phyloP scores from a whole-genome alignment of 2,797 vertebrate genomes.

The Phoeniculus purpureus region DNA sequence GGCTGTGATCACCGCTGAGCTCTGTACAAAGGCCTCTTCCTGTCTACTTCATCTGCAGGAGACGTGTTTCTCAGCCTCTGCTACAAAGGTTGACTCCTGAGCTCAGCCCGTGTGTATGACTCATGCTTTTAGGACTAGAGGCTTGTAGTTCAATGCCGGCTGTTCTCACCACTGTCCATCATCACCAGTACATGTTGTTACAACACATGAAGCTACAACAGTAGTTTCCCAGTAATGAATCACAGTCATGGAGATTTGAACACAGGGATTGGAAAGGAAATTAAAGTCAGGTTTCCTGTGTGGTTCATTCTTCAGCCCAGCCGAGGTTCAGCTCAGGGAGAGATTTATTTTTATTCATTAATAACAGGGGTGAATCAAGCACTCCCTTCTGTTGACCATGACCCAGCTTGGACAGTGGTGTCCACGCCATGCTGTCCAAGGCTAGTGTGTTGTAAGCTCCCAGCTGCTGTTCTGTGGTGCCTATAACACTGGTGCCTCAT shows the following conservation, averaged over 20 bases:
- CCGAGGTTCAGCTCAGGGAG: accelerated
- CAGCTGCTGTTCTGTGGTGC: background rate
- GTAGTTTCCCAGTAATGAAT: conserved; percentile 38
- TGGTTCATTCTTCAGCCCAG: background rate
- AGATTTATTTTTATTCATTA: background rate
- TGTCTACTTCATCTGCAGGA: background rate
- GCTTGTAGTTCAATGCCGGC: conserved; percentile 43
- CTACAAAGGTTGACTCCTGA: background rate
- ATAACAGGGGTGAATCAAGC: background rate
- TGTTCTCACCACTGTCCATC: conserved; percentile 19
- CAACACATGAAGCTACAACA: background rate
- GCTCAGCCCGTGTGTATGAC: background rate
- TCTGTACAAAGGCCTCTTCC: background rate
- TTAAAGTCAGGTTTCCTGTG: conserved; percentile 7
- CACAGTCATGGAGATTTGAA: conserved; percentile 22
- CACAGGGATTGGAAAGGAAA: conserved; percentile 7
- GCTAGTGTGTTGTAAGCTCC: background rate
- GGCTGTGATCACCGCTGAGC: background rate
- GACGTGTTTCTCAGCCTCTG: background rate
- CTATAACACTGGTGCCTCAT: background rate
- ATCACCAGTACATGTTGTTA: background rate
- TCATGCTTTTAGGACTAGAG: background rate
- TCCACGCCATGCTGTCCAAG: accelerated
- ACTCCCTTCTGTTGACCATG: accelerated
- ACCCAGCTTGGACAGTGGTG: background rate